A percentile compares a stretch with the other conserved stretches of the same genome.
Evolutionary conservation across 64 coral and sea anemone species (phyloP).

Genomic region (Stylophora pistillata): DNA sequence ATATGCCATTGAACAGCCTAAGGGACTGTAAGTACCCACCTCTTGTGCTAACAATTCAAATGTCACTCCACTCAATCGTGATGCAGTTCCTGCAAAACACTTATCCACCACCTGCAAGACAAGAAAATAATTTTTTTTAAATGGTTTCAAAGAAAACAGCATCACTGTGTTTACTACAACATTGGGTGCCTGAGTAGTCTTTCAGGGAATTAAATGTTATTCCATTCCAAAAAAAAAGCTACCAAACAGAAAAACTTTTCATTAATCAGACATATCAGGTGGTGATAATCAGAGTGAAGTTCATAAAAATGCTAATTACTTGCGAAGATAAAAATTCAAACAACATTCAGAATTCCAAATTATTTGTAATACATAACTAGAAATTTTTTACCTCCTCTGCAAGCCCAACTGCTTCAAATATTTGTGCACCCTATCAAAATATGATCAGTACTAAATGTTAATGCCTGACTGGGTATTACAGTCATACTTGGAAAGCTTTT

Average conservation of each 20-base stretch:
- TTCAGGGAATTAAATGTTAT: no score
- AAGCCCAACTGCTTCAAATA: conserved; percentile 97
- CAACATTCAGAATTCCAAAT: neutral
- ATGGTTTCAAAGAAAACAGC: neutral
- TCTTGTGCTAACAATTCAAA: conserved; percentile 92
- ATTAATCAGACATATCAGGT: no score
- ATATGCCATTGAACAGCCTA: neutral
- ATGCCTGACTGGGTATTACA: neutral
- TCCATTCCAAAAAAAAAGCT: no score
- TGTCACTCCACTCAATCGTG: conserved; percentile 80
- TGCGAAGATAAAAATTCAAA: neutral
- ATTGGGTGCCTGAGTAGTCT: no score
- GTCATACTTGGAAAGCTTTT: no score
- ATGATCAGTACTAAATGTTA: neutral
- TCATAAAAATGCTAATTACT: no score
- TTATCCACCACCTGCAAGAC: conserved; percentile 83
- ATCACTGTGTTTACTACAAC: no score
- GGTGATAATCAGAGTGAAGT: no score
- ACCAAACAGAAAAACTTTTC: no score
- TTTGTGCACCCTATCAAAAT: conserved; percentile 82
- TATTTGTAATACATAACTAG: neutral
- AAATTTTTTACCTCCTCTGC: conserved; percentile 61
- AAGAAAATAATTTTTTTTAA: neutral
- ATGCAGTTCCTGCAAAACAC: conserved; percentile 95
- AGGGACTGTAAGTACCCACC: conserved; percentile 35